Base-by-base conservation (phyloP, 2,888 invertebrate genomes). In the Spatulosminthurus flaviceps region DNA sequence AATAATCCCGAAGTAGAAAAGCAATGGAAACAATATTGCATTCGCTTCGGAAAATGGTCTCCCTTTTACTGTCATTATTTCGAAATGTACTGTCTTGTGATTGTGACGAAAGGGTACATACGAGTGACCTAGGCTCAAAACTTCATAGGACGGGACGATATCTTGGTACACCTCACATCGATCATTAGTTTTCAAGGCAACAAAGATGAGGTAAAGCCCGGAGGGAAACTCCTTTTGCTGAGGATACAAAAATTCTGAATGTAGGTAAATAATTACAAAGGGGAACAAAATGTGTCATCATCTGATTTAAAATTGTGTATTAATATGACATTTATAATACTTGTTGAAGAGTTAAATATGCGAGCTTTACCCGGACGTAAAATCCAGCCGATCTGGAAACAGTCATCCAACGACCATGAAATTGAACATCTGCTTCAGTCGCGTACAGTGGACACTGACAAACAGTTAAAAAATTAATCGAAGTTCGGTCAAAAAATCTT, bases 381-480 rank as follows among this genome's bases (percentile, higher is more conserved):
- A 95, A 92, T 0, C 93, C 93, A 0, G 94, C 94, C 84, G 92
- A 90, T 72, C 89, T 90, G 2, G 92, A 92, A 88, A 95, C 92
- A 0, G 95, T 95, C 85, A 94, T 91, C 87, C 91, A 92, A 83
- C 90, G 91, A 0, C 94, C 94, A 79, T 92, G 91, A 85, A 92
- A 94, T 78, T 92, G 89, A 19, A 94, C 92, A 85, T 93, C 93
- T 77, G 91, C 89, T 83, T 93, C 93, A 79, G 93, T 90, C 87
- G 95, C 95, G 86, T 92, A 92, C 0, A 95, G 93, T 13, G 95
- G 95, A 87, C 95, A 95, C 94, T 95, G 86, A 75, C 90, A 81
- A 1, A 71, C 9, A 34, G n/a, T n/a, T n/a, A n/a, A n/a, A n/a
- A n/a, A n/a, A n/a, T n/a, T n/a, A n/a, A n/a, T n/a, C n/a, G n/a